phyloP scores from a whole-genome alignment of 2,113 vertebrate genomes.

The Xyrauchen texanus region DNA sequence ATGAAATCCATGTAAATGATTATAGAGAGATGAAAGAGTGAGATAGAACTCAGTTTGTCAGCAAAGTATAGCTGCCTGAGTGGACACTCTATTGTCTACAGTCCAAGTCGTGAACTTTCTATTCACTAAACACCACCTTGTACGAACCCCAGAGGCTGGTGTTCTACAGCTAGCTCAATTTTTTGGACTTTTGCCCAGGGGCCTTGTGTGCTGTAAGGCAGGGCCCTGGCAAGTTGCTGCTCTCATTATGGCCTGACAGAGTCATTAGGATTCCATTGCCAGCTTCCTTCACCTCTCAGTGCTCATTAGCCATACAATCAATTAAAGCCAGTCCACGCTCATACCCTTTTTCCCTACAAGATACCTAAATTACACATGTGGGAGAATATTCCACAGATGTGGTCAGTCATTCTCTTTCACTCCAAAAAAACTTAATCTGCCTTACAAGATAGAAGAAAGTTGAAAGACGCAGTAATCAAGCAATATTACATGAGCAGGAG shows the following conservation, averaged over 20 bases:
- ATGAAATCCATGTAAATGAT: too few species aligned
- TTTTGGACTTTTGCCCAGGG: conserved; percentile 28
- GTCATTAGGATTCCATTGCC: conserved; percentile 72
- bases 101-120: too few species aligned
- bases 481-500: too few species aligned
- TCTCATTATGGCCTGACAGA: conserved; percentile 68
- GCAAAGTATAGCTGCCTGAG: too few species aligned
- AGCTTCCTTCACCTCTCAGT: conserved; percentile 66
- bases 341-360: conserved; percentile 42
- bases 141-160: neutral
- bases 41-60: too few species aligned
- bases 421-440: neutral
- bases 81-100: too few species aligned
- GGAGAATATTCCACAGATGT: conserved; percentile 58
- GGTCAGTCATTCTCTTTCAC: conserved; percentile 35
- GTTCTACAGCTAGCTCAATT: conserved; percentile 4
- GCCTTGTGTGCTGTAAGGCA: conserved; percentile 1
- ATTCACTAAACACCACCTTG: too few species aligned
- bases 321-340: conserved; percentile 65
- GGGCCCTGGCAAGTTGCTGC: conserved; percentile 36
- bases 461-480: neutral
- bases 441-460: conserved; percentile 14
- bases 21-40: too few species aligned
- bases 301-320: conserved; percentile 78
- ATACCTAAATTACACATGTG: conserved; percentile 55